Percentiles rank a stretch among this genome's conserved stretches.
phyloP scores from a whole-genome alignment of 2,888 invertebrate genomes.

The Lucinisca nassula region DNA sequence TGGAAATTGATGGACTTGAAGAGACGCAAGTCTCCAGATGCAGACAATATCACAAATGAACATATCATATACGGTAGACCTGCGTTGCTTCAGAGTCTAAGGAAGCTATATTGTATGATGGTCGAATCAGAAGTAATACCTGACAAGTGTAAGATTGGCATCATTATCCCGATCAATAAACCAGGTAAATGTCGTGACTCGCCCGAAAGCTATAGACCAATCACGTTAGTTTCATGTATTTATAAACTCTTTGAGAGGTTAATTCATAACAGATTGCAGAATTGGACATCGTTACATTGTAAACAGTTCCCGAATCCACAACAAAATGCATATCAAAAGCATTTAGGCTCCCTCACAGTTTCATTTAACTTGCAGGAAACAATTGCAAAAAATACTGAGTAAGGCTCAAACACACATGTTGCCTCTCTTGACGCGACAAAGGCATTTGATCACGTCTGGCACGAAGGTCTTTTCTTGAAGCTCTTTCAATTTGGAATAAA shows the following conservation, averaged over 20 bases:
- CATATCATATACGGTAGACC: constrained; percentile 9
- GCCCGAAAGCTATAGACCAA: constrained; percentile 16
- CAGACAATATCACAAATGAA: constrained; percentile 31
- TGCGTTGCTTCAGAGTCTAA: not conserved
- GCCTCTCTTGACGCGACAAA: constrained; percentile 5
- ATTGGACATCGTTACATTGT: not conserved
- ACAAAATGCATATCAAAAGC: constrained; percentile 34
- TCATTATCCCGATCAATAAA: constrained; percentile 27
- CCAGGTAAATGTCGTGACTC: constrained; percentile 5
- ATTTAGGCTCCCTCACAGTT: constrained; percentile 14
- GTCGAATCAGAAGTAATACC: not conserved
- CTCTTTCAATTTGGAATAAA: constrained; percentile 15
- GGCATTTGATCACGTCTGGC: constrained; percentile 26
- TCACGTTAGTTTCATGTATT: not conserved
- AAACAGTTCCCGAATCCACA: constrained; percentile 16
- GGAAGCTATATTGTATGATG: not conserved
- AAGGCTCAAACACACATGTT: not conserved
- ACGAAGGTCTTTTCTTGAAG: constrained; percentile 12
- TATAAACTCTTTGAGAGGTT: constrained; percentile 2
- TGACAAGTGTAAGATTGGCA: not conserved
- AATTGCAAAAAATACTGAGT: not conserved
- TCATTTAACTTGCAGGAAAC: constrained; percentile 34
- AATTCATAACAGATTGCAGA: not conserved
- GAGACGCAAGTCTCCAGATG: constrained; percentile 16
- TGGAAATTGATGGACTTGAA: constrained; percentile 10